Percentiles rank a stretch among this genome's conserved stretches.
Conservation (phyloP, 2,888 invertebrate genomes). For the Adineta ricciae region DNA sequence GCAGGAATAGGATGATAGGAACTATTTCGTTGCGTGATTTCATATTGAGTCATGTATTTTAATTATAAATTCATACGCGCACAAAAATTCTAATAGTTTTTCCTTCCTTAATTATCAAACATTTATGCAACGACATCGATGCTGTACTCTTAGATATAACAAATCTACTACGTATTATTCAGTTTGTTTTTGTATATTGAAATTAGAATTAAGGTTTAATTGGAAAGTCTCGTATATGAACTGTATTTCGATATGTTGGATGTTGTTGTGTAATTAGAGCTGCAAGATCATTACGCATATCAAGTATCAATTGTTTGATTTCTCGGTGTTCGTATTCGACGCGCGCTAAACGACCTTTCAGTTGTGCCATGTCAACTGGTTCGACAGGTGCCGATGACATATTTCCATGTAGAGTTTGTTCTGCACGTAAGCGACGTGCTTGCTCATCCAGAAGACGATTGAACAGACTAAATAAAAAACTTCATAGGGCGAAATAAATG, state of each 20-base stretch:
- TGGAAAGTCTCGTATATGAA: background rate
- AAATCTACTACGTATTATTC: too few relatives aligned
- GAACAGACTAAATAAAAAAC: background rate
- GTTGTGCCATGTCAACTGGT: background rate
- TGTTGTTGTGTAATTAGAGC: background rate
- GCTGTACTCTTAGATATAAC: too few relatives aligned
- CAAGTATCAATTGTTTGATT: background rate
- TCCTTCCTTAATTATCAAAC: too few relatives aligned
- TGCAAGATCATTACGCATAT: background rate
- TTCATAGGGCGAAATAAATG: too few relatives aligned
- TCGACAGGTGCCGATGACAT: background rate
- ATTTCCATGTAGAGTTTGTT: background rate
- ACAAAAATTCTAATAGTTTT: too few relatives aligned
- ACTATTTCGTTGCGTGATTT: too few relatives aligned
- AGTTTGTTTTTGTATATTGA: too few relatives aligned
- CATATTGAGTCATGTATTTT: too few relatives aligned
- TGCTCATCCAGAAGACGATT: background rate
- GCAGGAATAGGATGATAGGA: too few relatives aligned
- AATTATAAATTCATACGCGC: too few relatives aligned
- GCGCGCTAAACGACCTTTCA: background rate
- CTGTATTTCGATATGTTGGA: background rate
- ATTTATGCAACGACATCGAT: too few relatives aligned
- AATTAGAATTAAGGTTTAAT: background rate
- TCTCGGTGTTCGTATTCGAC: constrained; percentile 7
- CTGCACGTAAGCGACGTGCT: background rate